A percentile compares a stretch with the other conserved stretches of the same genome.
phyloP scores from a whole-genome alignment of 2,797 vertebrate genomes.

The Sebastolobus alascanus region DNA sequence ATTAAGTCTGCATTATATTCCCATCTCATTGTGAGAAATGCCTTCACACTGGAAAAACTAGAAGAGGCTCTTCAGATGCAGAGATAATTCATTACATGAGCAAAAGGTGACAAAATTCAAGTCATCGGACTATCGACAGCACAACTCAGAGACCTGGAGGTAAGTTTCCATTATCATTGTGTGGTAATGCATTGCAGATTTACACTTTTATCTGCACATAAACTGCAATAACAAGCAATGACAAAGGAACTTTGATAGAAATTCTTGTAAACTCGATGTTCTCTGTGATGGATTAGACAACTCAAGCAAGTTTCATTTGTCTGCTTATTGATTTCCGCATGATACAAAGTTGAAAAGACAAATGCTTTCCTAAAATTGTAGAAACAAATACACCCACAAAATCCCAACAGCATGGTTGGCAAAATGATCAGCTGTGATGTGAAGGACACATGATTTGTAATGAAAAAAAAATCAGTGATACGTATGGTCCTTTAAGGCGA shows the following conservation, averaged over 20 bases:
- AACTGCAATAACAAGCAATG: constrained; percentile 6
- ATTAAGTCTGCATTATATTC: background rate
- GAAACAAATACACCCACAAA: background rate
- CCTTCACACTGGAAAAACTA: too few relatives aligned
- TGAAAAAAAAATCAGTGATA: background rate
- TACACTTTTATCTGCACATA: constrained; percentile 10
- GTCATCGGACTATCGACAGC: background rate
- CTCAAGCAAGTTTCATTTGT: constrained; percentile 1
- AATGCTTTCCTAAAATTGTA: background rate
- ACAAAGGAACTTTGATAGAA: constrained; percentile 7
- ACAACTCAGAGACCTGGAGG: background rate
- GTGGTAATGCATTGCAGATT: constrained; percentile 5
- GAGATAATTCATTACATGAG: background rate
- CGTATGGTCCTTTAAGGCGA: background rate
- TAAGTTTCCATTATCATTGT: background rate
- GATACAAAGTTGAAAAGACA: background rate
- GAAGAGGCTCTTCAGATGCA: background rate
- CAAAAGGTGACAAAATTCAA: background rate
- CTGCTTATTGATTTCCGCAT: background rate
- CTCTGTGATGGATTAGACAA: constrained; percentile 10
- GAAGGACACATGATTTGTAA: background rate
- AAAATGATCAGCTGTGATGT: background rate
- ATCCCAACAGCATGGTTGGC: background rate
- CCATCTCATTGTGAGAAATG: background rate
- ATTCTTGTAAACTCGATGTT: background rate